These are phyloP conservation scores for Enteromius thamalakanensis DNA, from an alignment of 2,797 vertebrate species.

Conservation along the genomic window DNA sequence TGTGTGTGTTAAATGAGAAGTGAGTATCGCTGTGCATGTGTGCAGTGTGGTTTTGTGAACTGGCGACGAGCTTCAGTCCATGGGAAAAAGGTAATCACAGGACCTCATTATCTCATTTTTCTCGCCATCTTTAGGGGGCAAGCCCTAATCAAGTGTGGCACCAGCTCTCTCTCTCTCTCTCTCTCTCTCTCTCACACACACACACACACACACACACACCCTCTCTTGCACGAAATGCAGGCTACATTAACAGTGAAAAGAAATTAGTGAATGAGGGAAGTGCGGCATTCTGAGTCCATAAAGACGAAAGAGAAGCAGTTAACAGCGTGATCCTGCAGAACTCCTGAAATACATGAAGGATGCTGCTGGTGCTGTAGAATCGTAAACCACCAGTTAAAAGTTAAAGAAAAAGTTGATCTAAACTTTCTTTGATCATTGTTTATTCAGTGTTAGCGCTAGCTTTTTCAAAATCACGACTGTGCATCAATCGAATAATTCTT, in stretches of 20 bases:
- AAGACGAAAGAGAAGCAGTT: neutral
- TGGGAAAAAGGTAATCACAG: conserved; percentile 85
- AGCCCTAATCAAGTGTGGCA: conserved; percentile 81
- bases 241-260: neutral
- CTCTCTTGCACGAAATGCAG: conserved; percentile 6
- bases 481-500: neutral
- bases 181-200: conserved; percentile 30
- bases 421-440: neutral
- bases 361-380: neutral
- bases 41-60: conserved; percentile 88
- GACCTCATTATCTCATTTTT: conserved; percentile 91
- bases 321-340: neutral
- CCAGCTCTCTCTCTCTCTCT: conserved; percentile 72
- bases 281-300: conserved; percentile 14
- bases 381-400: neutral
- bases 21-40: conserved; percentile 88
- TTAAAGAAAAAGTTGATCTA: neutral
- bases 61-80: conserved; percentile 88
- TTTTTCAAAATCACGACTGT: neutral
- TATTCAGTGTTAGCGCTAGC: no score
- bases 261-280: neutral
- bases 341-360: neutral
- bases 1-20: conserved; percentile 91
- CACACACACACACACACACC: conserved; percentile 22
- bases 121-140: conserved; percentile 80